Conservation (phyloP, 2,113 vertebrate genomes). For the Gallinago undulata region DNA sequence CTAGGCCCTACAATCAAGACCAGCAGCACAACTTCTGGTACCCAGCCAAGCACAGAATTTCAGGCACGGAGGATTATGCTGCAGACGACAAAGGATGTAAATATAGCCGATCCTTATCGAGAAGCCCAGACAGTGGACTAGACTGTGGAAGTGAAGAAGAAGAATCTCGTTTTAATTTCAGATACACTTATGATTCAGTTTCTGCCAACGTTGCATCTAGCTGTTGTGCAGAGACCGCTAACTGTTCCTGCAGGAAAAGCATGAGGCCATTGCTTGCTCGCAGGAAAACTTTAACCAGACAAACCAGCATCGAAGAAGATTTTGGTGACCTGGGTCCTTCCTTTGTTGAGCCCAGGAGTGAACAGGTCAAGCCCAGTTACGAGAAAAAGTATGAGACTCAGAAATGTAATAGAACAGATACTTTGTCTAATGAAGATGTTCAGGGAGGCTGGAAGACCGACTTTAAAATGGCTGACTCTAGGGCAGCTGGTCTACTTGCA, state of each 20-base stretch:
- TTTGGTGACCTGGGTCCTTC: conserved; percentile 74
- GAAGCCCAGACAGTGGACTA: conserved; percentile 95
- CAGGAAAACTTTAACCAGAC: conserved; percentile 87
- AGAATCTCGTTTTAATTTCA: conserved; percentile 71
- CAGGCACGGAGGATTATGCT: conserved; percentile 64
- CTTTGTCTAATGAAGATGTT: conserved; percentile 68
- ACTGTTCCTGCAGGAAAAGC: conserved; percentile 71
- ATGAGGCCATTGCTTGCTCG: conserved; percentile 80
- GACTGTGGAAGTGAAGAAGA: conserved; percentile 97
- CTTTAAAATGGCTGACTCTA: conserved; percentile 71
- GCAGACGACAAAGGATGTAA: conserved; percentile 72
- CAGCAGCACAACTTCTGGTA: conserved; percentile 58
- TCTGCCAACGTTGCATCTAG: conserved; percentile 42
- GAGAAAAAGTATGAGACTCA: conserved; percentile 61
- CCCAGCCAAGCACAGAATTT: conserved; percentile 58
- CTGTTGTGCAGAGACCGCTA: conserved; percentile 59
- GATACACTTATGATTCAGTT: conserved; percentile 46
- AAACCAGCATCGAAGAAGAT: conserved; percentile 92
- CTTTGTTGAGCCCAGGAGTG: conserved; percentile 69
- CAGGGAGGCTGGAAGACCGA: conserved; percentile 81
- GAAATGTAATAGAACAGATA: conserved; percentile 70
- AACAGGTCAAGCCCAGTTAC: conserved; percentile 61
- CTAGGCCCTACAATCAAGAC: conserved; percentile 67
- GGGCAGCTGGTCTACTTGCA: conserved; percentile 78
- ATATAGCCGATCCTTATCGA: conserved; percentile 74